Conservation (phyloP, 2,797 vertebrate genomes). For the Labroides dimidiatus region DNA sequence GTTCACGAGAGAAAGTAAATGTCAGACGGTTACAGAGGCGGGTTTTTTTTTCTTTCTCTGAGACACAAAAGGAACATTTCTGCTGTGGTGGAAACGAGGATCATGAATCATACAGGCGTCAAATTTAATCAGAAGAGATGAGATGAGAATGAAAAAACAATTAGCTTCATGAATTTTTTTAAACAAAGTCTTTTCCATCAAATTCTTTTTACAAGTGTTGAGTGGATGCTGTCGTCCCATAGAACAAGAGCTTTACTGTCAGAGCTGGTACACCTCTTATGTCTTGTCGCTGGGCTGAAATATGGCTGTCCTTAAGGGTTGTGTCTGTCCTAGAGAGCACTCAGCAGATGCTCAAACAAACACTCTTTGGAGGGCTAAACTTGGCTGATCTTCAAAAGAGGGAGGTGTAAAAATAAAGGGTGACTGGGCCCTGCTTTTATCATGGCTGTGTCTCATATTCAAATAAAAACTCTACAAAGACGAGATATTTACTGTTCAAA, state of each 20-base stretch:
- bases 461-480: too few species aligned
- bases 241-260: background rate
- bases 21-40: background rate
- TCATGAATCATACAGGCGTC: background rate
- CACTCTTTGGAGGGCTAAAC: constrained; percentile 17
- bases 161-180: too few species aligned
- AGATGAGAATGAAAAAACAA: too few species aligned
- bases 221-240: background rate
- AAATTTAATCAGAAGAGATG: too few species aligned
- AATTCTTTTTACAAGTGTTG: background rate
- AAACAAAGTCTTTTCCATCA: too few species aligned
- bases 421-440: background rate
- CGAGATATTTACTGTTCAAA: too few species aligned
- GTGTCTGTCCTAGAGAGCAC: constrained; percentile 21
- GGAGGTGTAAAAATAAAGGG: background rate
- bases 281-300: constrained; percentile 12
- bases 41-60: background rate
- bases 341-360: constrained; percentile 31
- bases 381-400: constrained; percentile 3
- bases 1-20: constrained; percentile 1
- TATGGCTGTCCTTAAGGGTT: constrained; percentile 19
- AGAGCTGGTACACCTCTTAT: constrained; percentile 8
- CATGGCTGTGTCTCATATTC: too few species aligned
- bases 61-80: background rate
- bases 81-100: constrained; percentile 21